Evolutionary conservation across 1,140 invertebrate genomes (phyloP).

Genomic region (Drusus annulatus): DNA sequence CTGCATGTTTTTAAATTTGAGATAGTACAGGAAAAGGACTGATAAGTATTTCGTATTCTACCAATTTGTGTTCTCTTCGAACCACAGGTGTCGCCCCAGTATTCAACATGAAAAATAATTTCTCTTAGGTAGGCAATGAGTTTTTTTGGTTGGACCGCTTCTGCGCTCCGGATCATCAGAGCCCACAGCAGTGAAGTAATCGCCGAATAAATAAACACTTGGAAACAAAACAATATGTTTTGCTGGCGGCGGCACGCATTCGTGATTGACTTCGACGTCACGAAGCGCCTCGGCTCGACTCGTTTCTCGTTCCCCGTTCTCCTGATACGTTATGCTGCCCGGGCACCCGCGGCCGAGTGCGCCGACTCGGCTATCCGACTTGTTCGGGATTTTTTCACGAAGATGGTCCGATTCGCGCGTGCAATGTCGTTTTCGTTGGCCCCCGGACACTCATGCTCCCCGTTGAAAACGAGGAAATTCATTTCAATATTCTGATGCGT

Average conservation of each 20-base stretch:
- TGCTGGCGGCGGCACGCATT: conserved; percentile 39
- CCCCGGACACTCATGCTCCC: conserved; percentile 39
- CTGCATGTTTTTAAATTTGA: too few relatives aligned
- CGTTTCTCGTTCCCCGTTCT: background rate
- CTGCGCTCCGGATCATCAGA: conserved; percentile 31
- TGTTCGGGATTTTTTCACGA: conserved; percentile 39
- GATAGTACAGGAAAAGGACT: too few relatives aligned
- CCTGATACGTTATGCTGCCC: conserved; percentile 46
- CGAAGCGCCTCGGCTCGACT: conserved; percentile 39
- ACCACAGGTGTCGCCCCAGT: conserved; percentile 6
- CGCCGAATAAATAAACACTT: conserved; percentile 38
- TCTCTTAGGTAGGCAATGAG: background rate
- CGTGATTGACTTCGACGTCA: conserved; percentile 49
- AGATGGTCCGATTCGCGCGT: conserved; percentile 20
- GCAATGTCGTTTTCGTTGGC: conserved; percentile 21
- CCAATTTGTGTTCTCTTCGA: background rate
- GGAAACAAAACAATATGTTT: conserved; percentile 38
- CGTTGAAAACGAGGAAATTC: conserved; percentile 56
- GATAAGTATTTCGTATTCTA: background rate
- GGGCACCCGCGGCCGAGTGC: conserved; percentile 50
- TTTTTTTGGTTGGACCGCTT: conserved; percentile 11
- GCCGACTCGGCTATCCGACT: conserved; percentile 51
- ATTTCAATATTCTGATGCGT: conserved; percentile 58
- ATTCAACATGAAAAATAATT: background rate
- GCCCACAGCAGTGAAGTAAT: conserved; percentile 44